Evolutionary conservation across 1,140 invertebrate genomes (phyloP).

Genomic region (Panulirus ornatus): DNA sequence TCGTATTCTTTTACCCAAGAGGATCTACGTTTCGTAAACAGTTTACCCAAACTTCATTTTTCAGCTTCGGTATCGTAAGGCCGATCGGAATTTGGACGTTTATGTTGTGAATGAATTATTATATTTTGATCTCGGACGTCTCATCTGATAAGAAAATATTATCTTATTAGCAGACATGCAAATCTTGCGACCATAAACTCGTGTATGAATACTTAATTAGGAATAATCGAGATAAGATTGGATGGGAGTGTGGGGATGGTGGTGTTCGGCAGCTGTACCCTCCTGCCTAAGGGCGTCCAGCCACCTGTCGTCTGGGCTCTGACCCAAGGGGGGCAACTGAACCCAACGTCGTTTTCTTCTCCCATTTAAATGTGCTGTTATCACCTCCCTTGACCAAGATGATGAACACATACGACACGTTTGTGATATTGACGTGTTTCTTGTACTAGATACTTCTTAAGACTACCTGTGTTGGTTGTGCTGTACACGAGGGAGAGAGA

Average conservation of each 20-base stretch:
- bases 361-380: too few relatives aligned
- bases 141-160: not conserved
- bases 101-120: not conserved
- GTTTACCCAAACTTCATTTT: too few relatives aligned
- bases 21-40: too few relatives aligned
- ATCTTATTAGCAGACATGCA: constrained; percentile 13
- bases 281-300: not conserved
- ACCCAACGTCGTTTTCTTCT: too few relatives aligned
- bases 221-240: not conserved
- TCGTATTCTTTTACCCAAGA: too few relatives aligned
- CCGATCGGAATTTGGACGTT: not conserved
- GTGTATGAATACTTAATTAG: constrained; percentile 19
- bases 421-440: too few relatives aligned
- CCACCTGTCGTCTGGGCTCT: not conserved
- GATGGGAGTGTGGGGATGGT: not conserved
- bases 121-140: not conserved
- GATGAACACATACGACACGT: too few relatives aligned
- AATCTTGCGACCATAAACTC: not conserved
- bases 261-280: not conserved
- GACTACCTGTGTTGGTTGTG: too few relatives aligned
- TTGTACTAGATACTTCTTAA: too few relatives aligned
- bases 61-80: too few relatives aligned
- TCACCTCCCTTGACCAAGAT: too few relatives aligned
- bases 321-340: not conserved
- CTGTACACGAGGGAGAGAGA: too few relatives aligned